These are phyloP conservation scores for Eubucco bourcierii DNA, from an alignment of 2,113 vertebrate genomes.

Conservation along the genomic window DNA sequence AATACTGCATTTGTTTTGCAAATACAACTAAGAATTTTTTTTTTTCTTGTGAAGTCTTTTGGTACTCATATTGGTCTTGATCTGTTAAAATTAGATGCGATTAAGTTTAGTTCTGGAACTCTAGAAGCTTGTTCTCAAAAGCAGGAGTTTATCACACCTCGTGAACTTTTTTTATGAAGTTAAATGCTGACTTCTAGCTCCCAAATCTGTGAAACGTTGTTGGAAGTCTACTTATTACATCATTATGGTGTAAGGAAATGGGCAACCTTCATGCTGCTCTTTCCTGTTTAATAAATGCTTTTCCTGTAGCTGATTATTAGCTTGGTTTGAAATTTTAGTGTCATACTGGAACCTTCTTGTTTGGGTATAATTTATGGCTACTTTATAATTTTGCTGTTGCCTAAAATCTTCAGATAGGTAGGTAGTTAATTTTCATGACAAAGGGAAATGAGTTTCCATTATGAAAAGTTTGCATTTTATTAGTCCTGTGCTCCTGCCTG, in stretches of 20 bases:
- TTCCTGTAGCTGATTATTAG: neutral
- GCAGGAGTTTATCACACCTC: neutral
- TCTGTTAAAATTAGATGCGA: neutral
- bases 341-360: neutral
- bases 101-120: neutral
- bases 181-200: neutral
- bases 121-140: neutral
- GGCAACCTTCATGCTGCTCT: neutral
- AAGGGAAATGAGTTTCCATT: neutral
- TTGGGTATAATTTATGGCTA: neutral
- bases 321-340: neutral
- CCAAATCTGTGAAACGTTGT: neutral
- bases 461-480: neutral
- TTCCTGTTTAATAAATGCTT: neutral
- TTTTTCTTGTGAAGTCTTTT: neutral
- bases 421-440: neutral
- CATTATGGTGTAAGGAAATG: neutral
- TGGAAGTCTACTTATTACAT: neutral
- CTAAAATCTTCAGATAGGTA: neutral
- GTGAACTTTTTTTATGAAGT: neutral
- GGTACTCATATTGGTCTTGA: neutral
- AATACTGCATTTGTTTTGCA: neutral
- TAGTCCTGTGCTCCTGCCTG: neutral
- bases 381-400: neutral
- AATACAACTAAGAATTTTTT: neutral